phyloP scores from a whole-genome alignment of 2,797 vertebrate genomes.

The Leuciscus waleckii region DNA sequence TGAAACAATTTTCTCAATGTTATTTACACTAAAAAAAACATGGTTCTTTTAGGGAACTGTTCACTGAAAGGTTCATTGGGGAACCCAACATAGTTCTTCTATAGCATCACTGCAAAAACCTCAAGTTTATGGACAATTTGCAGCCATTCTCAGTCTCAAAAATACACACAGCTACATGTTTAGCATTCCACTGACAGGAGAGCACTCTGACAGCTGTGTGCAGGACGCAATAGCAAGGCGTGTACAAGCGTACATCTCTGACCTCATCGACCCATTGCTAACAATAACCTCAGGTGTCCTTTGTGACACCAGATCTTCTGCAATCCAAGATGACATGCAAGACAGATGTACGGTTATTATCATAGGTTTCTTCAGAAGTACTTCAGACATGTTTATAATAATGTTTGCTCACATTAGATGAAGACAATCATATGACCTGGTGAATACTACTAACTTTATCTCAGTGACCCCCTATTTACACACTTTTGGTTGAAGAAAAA shows the following conservation, averaged over 20 bases:
- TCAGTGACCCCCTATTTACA: background rate
- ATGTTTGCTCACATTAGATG: background rate
- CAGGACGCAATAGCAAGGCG: background rate
- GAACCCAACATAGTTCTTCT: no score
- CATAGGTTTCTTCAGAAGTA: background rate
- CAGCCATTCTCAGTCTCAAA: constrained; percentile 9
- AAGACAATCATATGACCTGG: background rate
- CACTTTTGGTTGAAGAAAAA: background rate
- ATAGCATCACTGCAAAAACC: background rate
- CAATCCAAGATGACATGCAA: background rate
- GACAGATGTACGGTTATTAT: background rate
- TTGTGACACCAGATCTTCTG: constrained; percentile 3
- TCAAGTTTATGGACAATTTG: background rate
- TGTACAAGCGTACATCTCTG: background rate
- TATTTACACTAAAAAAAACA: background rate
- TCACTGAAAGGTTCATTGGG: background rate
- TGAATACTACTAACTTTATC: background rate
- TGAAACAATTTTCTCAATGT: background rate
- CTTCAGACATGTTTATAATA: background rate
- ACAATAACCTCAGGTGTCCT: constrained; percentile 37
- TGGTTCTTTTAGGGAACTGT: background rate
- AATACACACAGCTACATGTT: constrained; percentile 28
- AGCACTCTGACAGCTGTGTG: constrained; percentile 41
- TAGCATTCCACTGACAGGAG: constrained; percentile 26
- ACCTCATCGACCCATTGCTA: background rate